A percentile compares a stretch with the other conserved stretches of the same genome.
These are phyloP conservation scores for Lypha dubia DNA, from an alignment of 2,888 invertebrate species.

Conservation along the genomic window DNA sequence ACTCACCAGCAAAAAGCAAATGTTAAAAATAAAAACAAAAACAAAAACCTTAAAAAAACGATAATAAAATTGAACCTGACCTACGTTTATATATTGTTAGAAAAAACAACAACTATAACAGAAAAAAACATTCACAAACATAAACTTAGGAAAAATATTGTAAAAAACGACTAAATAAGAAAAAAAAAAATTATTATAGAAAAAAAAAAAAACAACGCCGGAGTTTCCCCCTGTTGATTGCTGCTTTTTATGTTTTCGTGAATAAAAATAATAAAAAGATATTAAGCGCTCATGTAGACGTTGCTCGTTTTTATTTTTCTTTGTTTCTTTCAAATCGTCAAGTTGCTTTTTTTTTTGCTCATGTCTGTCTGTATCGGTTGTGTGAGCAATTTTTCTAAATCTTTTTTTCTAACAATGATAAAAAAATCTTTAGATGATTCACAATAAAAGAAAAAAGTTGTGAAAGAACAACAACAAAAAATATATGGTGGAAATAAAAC, in stretches of 20 bases:
- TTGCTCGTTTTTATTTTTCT: constrained; percentile 35
- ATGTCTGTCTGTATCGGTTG: constrained; percentile 40
- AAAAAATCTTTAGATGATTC: constrained; percentile 35
- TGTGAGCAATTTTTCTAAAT: constrained; percentile 11
- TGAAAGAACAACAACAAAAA: constrained; percentile 70
- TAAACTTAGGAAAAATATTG: constrained; percentile 59
- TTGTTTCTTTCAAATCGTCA: constrained; percentile 39
- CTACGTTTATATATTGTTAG: constrained; percentile 74
- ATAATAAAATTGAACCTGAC: constrained; percentile 75
- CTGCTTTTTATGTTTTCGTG: constrained; percentile 40
- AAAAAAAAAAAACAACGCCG: constrained; percentile 51
- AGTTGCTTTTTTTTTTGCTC: constrained; percentile 32
- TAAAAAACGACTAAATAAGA: constrained; percentile 15
- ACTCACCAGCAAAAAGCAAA: constrained; percentile 32
- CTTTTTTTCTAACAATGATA: constrained; percentile 26
- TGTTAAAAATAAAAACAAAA: constrained; percentile 40
- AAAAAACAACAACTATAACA: too few relatives aligned
- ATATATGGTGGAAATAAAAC: constrained; percentile 67
- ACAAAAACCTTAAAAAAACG: constrained; percentile 44
- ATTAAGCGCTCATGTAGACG: constrained; percentile 59
- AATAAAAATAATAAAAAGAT: constrained; percentile 28
- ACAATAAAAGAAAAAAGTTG: constrained; percentile 50
- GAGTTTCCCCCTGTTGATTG: constrained; percentile 55
- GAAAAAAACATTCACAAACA: too few relatives aligned
- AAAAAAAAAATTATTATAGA: constrained; percentile 34